Percentiles rank a stretch among this genome's conserved stretches.
Evolutionary conservation across 53 echinoderm and acorn worm genomes (phyloP).

Genomic region (Glandiceps talaboti): DNA sequence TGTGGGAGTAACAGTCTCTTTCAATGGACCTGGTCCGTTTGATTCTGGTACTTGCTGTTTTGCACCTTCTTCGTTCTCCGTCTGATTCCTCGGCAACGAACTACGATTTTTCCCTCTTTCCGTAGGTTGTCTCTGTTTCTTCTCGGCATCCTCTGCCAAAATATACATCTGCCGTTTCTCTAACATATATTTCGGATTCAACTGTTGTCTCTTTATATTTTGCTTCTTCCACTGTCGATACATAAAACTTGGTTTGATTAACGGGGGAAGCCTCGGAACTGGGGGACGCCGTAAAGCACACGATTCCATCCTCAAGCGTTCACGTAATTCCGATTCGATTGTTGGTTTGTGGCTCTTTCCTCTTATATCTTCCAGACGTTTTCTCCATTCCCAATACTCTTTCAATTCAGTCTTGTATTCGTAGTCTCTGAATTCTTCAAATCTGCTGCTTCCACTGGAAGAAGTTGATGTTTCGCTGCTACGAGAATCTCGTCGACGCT

Average conservation of each 20-base stretch:
- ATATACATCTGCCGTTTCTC: neutral
- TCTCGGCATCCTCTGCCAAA: neutral
- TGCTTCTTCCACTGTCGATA: neutral
- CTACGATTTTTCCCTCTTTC: no score
- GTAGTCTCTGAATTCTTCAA: neutral
- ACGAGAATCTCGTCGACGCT: neutral
- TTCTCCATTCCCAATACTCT: neutral
- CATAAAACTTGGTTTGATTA: neutral
- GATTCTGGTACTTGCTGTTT: no score
- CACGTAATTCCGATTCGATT: neutral
- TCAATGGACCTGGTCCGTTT: neutral
- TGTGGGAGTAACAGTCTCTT: neutral
- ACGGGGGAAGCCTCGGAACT: neutral
- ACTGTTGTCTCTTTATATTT: neutral
- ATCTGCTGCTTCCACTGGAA: neutral
- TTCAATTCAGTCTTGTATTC: neutral
- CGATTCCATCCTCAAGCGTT: neutral
- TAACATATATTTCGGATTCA: neutral
- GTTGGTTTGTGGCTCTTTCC: neutral
- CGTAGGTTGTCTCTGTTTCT: neutral
- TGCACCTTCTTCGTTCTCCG: neutral
- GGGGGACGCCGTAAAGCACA: neutral
- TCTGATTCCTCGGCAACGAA: no score
- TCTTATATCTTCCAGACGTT: neutral
- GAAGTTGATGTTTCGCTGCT: neutral